Conservation (phyloP, 2,797 vertebrate species). For the Danionella dracula region DNA sequence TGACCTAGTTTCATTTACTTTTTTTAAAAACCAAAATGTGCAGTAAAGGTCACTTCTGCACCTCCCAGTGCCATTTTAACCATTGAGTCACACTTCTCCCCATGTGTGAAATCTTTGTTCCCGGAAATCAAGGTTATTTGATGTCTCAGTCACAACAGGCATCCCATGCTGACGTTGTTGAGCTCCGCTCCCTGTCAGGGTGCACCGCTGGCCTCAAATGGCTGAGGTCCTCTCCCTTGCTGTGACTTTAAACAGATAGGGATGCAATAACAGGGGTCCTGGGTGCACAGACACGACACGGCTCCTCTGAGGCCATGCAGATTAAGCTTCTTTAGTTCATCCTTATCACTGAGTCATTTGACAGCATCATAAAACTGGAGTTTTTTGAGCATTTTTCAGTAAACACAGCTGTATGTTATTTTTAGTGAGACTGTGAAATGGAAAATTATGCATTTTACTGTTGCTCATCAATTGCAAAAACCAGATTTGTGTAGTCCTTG, state of each 20-base stretch:
- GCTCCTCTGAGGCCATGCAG: neutral
- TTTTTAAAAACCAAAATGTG: constrained; percentile 20
- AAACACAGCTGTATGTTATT: neutral
- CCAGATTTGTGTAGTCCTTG: no score
- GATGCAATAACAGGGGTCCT: constrained; percentile 13
- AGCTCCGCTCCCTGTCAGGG: constrained; percentile 16
- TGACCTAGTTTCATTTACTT: constrained; percentile 20
- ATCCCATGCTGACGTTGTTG: constrained; percentile 2
- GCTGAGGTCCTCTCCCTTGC: neutral
- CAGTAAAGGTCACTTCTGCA: constrained; percentile 22
- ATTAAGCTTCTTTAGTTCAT: constrained; percentile 9
- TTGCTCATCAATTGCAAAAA: no score
- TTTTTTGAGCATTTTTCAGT: neutral
- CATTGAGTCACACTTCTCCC: constrained; percentile 21
- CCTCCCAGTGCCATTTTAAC: constrained; percentile 12
- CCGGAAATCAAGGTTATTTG: constrained; percentile 28
- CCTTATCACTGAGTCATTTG: neutral
- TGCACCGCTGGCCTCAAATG: constrained; percentile 12
- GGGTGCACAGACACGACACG: constrained; percentile 5
- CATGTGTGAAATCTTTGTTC: constrained; percentile 13
- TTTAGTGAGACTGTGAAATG: no score
- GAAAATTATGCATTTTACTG: no score
- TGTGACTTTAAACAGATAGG: constrained; percentile 7
- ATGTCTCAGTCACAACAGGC: constrained; percentile 22
- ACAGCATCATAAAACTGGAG: neutral